Evolutionary conservation across 2,797 vertebrate species (phyloP), one percentile per base, ranked within the genome.

Genomic region (Gymnocypris eckloni): DNA sequence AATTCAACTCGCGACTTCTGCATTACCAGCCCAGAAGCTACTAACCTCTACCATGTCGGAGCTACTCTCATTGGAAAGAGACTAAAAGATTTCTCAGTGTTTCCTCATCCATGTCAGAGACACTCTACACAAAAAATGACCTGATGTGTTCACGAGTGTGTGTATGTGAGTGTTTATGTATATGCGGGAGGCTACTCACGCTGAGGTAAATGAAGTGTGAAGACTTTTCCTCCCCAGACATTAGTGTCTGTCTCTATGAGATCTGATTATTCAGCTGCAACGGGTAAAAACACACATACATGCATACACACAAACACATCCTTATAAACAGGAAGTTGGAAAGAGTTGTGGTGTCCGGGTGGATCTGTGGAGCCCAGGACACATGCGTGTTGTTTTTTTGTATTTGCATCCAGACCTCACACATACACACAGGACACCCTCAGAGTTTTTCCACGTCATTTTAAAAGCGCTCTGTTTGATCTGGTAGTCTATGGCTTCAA

Each of bases 161-260:
- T 33, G 50, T 71, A 18, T 33, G 50, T 72, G 50, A 45, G 52
- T 72, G 67, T 80, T 73, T 64, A 66, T 80, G 56, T 61, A 64
- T 59, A 59, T 56, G 77, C 61, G 56, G 84, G 78, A 81, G 77
- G 54, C 67, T 61, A 69, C 84, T 52, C 84, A 66, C 13, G 33
- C 78, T 64, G 66, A 73, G 69, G 54, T 81, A 86, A 86, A 81
- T 81, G 84, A 11, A 73, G 78, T 81, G 84, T 86, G 43, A 85
- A 85, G 84, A 75, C 78, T 86, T 80, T 85, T 85, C 77, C 84
- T 85, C 69, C 25, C 69, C 43, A 66, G 69, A 66, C 54, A 41
- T 80, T 73, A 1, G n/a, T 73, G 84, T 81, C 52, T 37, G 75
- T 79, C 69, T 61, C 83, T 52, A 64, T 66, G 54, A 80, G 67